Evolutionary conservation across 2,113 vertebrate genomes (phyloP).

Genomic region (Thunnus maccoyii): DNA sequence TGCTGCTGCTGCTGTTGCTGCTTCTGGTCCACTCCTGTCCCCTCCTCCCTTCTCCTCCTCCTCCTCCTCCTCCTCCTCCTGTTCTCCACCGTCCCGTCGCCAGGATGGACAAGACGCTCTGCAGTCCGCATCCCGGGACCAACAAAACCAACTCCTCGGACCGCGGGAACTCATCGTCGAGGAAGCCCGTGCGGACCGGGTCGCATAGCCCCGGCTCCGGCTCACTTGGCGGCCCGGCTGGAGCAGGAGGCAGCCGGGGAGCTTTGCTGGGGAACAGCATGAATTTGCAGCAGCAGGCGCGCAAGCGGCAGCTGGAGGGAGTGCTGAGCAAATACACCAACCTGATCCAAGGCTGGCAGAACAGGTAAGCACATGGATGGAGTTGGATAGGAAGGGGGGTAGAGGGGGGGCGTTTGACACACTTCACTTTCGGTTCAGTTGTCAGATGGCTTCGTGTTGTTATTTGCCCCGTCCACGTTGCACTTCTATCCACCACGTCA

Average conservation of each 20-base stretch:
- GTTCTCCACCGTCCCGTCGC: conserved; percentile 66
- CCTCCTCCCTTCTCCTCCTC: conserved; percentile 41
- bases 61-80: conserved; percentile 39
- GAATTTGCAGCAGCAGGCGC: conserved; percentile 75
- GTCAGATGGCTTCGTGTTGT: conserved; percentile 53
- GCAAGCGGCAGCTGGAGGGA: conserved; percentile 89
- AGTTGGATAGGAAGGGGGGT: neutral
- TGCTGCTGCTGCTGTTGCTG: conserved; percentile 11
- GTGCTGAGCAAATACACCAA: conserved; percentile 98
- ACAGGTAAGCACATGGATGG: conserved; percentile 87
- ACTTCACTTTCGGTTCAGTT: conserved; percentile 4
- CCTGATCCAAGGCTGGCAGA: conserved; percentile 98
- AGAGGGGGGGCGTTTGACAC: neutral
- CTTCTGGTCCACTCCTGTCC: conserved; percentile 52
- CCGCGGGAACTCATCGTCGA: conserved; percentile 74
- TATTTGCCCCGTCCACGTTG: conserved; percentile 79
- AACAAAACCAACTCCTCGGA: conserved; percentile 73
- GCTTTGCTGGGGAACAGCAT: conserved; percentile 79
- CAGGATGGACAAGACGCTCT: conserved; percentile 81
- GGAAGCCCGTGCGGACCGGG: conserved; percentile 78
- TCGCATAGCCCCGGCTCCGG: conserved; percentile 86
- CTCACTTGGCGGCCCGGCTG: conserved; percentile 83
- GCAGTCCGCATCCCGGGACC: conserved; percentile 75
- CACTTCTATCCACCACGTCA: conserved; percentile 75
- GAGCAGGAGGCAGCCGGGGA: conserved; percentile 75